Evolutionary conservation across 2,888 invertebrate species (phyloP).

Genomic region (Phalangium opilio): DNA sequence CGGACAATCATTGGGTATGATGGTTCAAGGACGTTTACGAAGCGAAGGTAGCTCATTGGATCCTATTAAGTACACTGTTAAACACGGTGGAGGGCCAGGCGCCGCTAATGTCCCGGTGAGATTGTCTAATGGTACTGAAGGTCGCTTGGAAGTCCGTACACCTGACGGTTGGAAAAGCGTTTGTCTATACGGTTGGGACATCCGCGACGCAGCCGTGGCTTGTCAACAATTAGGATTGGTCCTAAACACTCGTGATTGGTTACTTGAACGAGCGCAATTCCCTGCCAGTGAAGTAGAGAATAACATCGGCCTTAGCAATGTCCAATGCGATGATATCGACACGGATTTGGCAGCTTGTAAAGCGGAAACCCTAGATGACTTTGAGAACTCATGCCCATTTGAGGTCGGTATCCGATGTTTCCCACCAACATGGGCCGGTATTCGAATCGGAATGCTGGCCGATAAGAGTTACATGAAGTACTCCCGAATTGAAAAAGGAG

Average conservation of each 20-base stretch:
- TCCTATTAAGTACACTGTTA: conserved; percentile 10
- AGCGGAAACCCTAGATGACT: conserved; percentile 46
- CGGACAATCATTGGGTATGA: conserved; percentile 71
- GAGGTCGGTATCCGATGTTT: conserved; percentile 79
- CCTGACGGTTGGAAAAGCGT: conserved; percentile 91
- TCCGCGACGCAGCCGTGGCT: conserved; percentile 74
- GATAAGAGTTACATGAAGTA: conserved; percentile 74
- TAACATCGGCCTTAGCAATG: conserved; percentile 56
- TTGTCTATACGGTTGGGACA: conserved; percentile 91
- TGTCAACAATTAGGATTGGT: conserved; percentile 89
- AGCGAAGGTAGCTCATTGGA: conserved; percentile 26
- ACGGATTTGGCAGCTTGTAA: conserved; percentile 70
- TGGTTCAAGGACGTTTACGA: conserved; percentile 82
- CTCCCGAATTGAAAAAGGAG: conserved; percentile 77
- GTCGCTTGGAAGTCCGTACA: conserved; percentile 59
- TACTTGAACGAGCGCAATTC: conserved; percentile 61
- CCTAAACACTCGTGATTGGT: conserved; percentile 83
- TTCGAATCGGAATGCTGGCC: conserved; percentile 73
- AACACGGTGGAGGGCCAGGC: not conserved
- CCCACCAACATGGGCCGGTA: conserved; percentile 83
- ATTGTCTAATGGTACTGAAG: conserved; percentile 71
- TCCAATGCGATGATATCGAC: conserved; percentile 79
- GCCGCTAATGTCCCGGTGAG: conserved; percentile 43
- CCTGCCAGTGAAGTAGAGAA: conserved; percentile 54
- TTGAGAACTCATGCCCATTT: conserved; percentile 75